A percentile compares a stretch with the other conserved stretches of the same genome.
Conservation (phyloP, 1,140 invertebrate genomes). For the Dendroctonus ponderosae region DNA sequence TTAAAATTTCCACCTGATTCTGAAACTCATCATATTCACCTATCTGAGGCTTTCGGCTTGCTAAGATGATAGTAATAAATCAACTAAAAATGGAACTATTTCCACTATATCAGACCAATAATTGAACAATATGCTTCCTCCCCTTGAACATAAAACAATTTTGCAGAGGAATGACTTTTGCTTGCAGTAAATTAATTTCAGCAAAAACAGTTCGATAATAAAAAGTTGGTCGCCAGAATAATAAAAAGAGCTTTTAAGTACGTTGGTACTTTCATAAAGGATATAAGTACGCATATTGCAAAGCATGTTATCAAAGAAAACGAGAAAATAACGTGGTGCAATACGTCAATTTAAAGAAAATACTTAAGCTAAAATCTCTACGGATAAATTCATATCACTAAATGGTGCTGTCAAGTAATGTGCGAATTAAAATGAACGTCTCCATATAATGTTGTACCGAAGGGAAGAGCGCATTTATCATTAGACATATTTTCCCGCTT, state of each 20-base stretch:
- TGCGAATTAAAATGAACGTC: background rate
- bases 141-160: background rate
- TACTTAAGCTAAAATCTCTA: background rate
- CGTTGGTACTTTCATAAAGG: no score
- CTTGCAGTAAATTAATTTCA: no score
- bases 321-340: background rate
- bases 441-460: background rate
- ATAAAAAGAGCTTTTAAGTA: no score
- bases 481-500: slow-evolving; percentile 3
- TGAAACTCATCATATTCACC: background rate
- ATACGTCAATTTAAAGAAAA: background rate
- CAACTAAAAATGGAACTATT: background rate
- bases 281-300: no score
- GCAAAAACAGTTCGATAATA: no score
- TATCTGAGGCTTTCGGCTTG: background rate
- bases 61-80: background rate
- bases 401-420: background rate
- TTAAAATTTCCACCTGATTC: background rate
- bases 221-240: no score
- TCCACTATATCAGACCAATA: background rate
- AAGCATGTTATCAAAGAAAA: no score
- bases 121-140: background rate
- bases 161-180: background rate
- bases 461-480: background rate
- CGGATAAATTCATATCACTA: background rate